Evolutionary conservation across 2,888 invertebrate species (phyloP).

Genomic region (Eudasyphora cyanicolor): DNA sequence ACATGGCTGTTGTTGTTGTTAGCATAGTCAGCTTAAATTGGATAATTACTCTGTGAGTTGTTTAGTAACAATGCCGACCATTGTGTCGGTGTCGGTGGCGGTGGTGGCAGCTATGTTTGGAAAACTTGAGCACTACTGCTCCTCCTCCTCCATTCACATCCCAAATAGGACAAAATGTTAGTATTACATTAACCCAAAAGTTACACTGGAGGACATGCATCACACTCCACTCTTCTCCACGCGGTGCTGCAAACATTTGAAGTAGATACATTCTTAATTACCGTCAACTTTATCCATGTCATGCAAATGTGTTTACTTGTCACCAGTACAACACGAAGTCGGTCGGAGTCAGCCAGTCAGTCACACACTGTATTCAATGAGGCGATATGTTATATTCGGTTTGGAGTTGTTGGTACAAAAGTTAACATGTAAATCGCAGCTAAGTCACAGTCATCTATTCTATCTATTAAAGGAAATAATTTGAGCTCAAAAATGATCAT

Average conservation of each 20-base stretch:
- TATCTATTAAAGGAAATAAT: too few relatives aligned
- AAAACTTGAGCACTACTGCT: too few relatives aligned
- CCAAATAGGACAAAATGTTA: slow-evolving; percentile 9
- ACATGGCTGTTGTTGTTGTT: neutral
- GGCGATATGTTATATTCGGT: too few relatives aligned
- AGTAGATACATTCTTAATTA: neutral
- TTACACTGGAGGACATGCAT: neutral
- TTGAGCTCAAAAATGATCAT: too few relatives aligned
- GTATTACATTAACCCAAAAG: slow-evolving; percentile 54
- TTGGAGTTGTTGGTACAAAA: too few relatives aligned
- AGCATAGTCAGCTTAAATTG: neutral
- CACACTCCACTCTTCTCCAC: neutral
- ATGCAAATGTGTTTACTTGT: neutral
- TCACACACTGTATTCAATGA: too few relatives aligned
- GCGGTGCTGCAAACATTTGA: neutral
- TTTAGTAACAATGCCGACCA: neutral
- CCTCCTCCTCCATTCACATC: neutral
- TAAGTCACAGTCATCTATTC: too few relatives aligned
- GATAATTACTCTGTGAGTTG: too few relatives aligned
- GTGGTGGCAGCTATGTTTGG: too few relatives aligned
- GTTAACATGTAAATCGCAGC: too few relatives aligned
- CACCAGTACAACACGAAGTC: too few relatives aligned
- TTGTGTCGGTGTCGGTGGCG: neutral
- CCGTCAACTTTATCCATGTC: neutral
- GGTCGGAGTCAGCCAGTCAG: too few relatives aligned